Conservation (phyloP, 2,797 vertebrate species). For the Rhinophrynus dorsalis region DNA sequence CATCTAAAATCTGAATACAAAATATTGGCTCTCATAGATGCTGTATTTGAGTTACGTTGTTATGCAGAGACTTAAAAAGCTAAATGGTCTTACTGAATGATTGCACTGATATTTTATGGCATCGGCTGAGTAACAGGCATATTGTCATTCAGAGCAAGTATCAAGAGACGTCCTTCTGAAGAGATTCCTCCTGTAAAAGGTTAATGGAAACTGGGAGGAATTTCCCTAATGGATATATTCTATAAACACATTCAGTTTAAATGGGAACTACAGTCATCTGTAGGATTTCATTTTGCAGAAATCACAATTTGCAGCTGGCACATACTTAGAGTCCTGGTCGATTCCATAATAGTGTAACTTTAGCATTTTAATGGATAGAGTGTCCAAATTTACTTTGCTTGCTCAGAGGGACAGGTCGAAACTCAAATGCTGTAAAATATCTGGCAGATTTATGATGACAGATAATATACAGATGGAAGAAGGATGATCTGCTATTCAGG, state of each 20-base stretch:
- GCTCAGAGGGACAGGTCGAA: neutral
- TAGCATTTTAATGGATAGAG: conserved; percentile 25
- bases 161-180: neutral
- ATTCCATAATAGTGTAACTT: conserved; percentile 1
- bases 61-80: too few species aligned
- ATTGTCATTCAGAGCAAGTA: conserved; percentile 16
- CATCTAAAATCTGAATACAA: too few species aligned
- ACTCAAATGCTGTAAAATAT: too few species aligned
- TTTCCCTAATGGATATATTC: conserved; percentile 36
- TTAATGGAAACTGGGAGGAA: conserved; percentile 32
- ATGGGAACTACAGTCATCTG: conserved; percentile 5
- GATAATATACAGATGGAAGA: too few species aligned
- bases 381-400: neutral
- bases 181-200: conserved; percentile 16
- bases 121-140: neutral
- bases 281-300: neutral
- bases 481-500: too few species aligned
- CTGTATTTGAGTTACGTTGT: too few species aligned
- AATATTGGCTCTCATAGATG: too few species aligned
- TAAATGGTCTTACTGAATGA: too few species aligned
- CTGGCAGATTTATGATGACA: neutral
- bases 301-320: conserved; percentile 27
- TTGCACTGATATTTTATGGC: too few species aligned
- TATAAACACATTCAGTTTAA: neutral
- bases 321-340: neutral